These are phyloP conservation scores for Drosophila kuntzei DNA, from an alignment of 2,888 invertebrate genomes.

Conservation along the genomic window DNA sequence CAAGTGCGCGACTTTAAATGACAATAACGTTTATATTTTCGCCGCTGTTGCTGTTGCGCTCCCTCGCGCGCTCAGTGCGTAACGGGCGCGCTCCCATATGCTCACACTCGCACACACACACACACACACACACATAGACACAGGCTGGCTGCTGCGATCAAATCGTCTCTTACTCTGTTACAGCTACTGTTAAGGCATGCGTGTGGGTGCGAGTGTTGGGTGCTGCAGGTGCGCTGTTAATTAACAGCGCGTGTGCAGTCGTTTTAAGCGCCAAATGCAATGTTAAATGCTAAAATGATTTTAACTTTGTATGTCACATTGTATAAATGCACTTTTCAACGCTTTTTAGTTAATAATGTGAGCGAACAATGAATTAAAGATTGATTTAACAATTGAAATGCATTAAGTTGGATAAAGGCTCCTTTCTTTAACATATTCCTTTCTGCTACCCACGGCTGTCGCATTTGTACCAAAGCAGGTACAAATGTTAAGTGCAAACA, in stretches of 20 bases:
- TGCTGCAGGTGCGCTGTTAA: constrained; percentile 59
- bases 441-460: too few species aligned
- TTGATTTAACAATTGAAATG: neutral
- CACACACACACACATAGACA: constrained; percentile 15
- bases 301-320: neutral
- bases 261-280: constrained; percentile 4
- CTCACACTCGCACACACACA: constrained; percentile 22
- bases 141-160: constrained; percentile 53
- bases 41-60: constrained; percentile 41
- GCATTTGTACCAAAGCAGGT: neutral
- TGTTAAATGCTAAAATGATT: constrained; percentile 1
- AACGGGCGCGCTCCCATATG: constrained; percentile 35
- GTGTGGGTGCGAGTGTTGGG: constrained; percentile 21
- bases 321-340: neutral
- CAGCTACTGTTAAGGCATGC: constrained; percentile 43
- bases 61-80: constrained; percentile 43
- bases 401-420: neutral
- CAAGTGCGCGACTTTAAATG: constrained; percentile 63
- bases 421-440: neutral
- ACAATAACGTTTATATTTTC: constrained; percentile 59
- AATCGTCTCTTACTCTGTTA: constrained; percentile 27
- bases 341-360: neutral
- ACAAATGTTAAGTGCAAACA: too few species aligned
- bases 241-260: constrained; percentile 36
- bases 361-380: neutral